Conservation (phyloP, 2,797 vertebrate species). For the Sebastes hubbsi region DNA sequence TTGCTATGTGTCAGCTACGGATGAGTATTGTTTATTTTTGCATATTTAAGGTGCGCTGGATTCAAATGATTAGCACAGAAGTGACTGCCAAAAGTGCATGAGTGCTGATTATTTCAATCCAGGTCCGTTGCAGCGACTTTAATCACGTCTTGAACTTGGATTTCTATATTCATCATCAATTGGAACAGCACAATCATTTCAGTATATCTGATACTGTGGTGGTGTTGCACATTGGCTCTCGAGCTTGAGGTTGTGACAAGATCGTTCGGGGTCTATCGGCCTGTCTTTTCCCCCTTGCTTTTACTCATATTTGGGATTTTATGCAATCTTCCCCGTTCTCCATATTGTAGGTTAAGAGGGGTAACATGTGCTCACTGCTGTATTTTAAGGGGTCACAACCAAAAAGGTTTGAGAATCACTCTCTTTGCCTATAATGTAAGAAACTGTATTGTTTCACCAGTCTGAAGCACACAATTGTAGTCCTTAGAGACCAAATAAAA, state of each 20-base stretch:
- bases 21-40: neutral
- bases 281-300: neutral
- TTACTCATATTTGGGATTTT: neutral
- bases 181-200: conserved; percentile 45
- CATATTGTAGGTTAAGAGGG: neutral
- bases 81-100: conserved; percentile 66
- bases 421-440: neutral
- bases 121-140: conserved; percentile 37
- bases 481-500: conserved; percentile 69
- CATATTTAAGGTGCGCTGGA: conserved; percentile 53
- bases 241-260: conserved; percentile 23
- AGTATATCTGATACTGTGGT: conserved; percentile 8
- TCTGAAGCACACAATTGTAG: conserved; percentile 75
- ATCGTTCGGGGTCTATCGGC: neutral
- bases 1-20: neutral
- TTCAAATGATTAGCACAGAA: conserved; percentile 59
- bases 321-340: neutral
- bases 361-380: neutral
- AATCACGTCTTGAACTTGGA: conserved; percentile 18
- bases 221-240: neutral
- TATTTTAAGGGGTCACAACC: conserved; percentile 17
- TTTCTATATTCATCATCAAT: conserved; percentile 23
- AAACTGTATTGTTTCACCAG: conserved; percentile 10
- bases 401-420: conserved; percentile 21
- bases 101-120: conserved; percentile 67